phyloP scores from a whole-genome alignment of 2,113 vertebrate species.

The Rissa tridactyla region DNA sequence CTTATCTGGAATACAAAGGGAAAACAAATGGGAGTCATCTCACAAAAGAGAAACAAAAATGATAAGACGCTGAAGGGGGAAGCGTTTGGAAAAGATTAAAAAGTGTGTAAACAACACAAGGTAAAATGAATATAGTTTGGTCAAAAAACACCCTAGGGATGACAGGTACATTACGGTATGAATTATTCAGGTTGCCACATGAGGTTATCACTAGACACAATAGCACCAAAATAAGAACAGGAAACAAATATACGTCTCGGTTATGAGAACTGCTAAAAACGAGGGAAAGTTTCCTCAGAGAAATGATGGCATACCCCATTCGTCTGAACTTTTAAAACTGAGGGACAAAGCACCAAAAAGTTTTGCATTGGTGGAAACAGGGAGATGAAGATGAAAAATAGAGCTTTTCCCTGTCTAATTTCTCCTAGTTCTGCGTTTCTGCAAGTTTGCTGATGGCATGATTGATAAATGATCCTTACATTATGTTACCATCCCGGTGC shows the following conservation, averaged over 20 bases:
- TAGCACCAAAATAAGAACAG: background rate
- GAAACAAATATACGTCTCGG: background rate
- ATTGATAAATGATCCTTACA: constrained; percentile 41
- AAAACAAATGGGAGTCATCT: constrained; percentile 22
- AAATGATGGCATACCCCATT: background rate
- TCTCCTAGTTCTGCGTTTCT: background rate
- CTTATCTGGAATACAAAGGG: constrained; percentile 1
- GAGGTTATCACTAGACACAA: background rate
- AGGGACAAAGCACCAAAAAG: background rate
- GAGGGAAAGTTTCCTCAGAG: background rate
- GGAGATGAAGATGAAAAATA: background rate
- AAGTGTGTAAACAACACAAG: background rate
- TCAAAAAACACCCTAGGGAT: background rate
- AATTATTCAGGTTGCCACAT: constrained; percentile 19
- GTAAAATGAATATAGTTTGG: constrained; percentile 14
- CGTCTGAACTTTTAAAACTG: background rate
- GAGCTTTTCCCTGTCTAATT: background rate
- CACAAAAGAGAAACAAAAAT: constrained; percentile 15
- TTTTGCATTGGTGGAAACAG: background rate
- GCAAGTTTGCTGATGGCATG: background rate
- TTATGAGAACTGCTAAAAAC: background rate
- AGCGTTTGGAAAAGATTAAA: background rate
- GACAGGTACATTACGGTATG: background rate
- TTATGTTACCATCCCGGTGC: background rate
- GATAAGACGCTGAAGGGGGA: background rate